phyloP scores from a whole-genome alignment of 2,113 vertebrate species.

The Phycodurus eques region DNA sequence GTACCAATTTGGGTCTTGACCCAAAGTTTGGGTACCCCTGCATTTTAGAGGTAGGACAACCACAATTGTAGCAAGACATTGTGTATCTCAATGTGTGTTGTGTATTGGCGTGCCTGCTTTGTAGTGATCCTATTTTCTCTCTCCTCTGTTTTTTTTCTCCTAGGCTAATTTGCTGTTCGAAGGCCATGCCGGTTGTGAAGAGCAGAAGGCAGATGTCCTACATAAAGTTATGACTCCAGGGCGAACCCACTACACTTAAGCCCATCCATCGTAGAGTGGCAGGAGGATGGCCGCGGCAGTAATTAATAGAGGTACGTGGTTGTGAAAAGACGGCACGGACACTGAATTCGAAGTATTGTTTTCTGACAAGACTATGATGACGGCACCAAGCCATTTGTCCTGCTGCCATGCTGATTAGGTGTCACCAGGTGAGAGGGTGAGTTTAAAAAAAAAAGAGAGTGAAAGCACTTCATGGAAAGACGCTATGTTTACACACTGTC shows the following conservation, averaged over 20 bases:
- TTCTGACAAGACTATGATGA: slow-evolving; percentile 68
- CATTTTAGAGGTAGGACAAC: slow-evolving; percentile 30
- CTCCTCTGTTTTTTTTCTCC: slow-evolving; percentile 50
- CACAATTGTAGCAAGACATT: slow-evolving; percentile 41
- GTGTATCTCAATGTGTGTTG: slow-evolving; percentile 18
- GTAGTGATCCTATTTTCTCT: slow-evolving; percentile 29
- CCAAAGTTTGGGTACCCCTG: not conserved
- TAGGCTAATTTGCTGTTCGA: slow-evolving; percentile 64
- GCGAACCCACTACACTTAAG: slow-evolving; percentile 65
- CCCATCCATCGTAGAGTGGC: slow-evolving; percentile 73
- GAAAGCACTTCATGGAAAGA: slow-evolving; percentile 54
- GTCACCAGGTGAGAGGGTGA: slow-evolving; percentile 56
- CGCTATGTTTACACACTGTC: slow-evolving; percentile 60
- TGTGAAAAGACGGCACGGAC: slow-evolving; percentile 69
- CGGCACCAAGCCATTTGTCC: slow-evolving; percentile 73
- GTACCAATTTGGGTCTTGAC: not conserved
- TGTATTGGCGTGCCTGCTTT: slow-evolving; percentile 6
- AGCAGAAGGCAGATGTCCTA: slow-evolving; percentile 47
- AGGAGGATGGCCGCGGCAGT: slow-evolving; percentile 71
- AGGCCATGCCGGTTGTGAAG: slow-evolving; percentile 35
- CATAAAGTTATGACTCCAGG: slow-evolving; percentile 77
- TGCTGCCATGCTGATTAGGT: slow-evolving; percentile 65
- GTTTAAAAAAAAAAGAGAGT: slow-evolving; percentile 29
- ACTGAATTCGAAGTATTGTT: slow-evolving; percentile 60
- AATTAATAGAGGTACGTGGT: slow-evolving; percentile 77